A percentile compares a stretch with the other conserved stretches of the same genome.
Conservation (phyloP, 2,113 vertebrate genomes). For the Dasyornis broadbenti region DNA sequence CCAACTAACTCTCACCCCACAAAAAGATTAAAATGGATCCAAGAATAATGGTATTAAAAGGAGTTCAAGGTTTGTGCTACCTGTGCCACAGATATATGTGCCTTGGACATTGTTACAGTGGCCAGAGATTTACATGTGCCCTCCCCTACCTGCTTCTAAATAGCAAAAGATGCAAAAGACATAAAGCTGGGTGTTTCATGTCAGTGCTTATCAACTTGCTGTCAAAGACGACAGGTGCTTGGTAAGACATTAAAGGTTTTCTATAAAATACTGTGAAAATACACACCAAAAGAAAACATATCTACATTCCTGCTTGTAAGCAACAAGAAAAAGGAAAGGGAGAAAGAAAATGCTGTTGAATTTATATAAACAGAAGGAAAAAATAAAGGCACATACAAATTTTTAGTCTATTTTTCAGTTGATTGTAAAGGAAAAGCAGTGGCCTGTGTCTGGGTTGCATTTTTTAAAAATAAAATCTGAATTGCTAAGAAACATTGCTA, state of each 20-base stretch:
- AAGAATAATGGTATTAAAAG: neutral
- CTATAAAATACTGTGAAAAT: neutral
- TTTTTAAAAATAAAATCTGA: neutral
- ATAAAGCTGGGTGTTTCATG: neutral
- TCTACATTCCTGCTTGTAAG: neutral
- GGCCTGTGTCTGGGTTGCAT: neutral
- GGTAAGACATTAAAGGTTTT: neutral
- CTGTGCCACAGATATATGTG: neutral
- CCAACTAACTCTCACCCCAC: neutral
- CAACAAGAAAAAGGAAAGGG: neutral
- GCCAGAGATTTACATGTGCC: neutral
- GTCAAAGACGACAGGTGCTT: neutral
- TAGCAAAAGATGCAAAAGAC: neutral
- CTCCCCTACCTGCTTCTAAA: neutral
- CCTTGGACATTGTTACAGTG: neutral
- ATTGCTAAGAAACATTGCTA: neutral
- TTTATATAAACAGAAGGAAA: neutral
- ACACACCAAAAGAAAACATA: neutral
- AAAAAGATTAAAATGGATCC: neutral
- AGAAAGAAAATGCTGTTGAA: neutral
- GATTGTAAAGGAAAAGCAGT: neutral
- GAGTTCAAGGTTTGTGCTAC: neutral
- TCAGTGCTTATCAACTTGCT: neutral
- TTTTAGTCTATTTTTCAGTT: neutral
- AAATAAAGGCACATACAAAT: neutral